Base-by-base conservation (phyloP, 2,797 vertebrate genomes). In the Ceryle rudis region DNA sequence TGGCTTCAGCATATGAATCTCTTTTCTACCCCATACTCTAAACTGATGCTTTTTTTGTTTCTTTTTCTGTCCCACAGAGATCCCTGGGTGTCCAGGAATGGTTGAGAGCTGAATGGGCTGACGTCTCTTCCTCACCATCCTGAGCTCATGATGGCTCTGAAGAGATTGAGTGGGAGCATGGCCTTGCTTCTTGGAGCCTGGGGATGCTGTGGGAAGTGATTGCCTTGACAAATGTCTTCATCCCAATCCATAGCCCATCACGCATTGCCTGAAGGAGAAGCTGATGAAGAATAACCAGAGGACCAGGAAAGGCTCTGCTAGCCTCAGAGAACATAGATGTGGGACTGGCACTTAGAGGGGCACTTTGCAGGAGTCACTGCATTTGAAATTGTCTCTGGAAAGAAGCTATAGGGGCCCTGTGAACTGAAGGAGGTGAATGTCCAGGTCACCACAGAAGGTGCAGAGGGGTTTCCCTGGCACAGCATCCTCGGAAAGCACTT, bases 41-140 rank as follows among this genome's bases (percentile, higher is more conserved):
- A 92, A 73, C 71, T 94, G 66, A 96, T 8, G 16, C 4, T 2
- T 17, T 49, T 57, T 66, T 64, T 16, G 5, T 64, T 79, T 52
- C 22, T 74, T 33, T 74, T 21, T 93, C 28, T 58, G 6, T 31
- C 37, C 28, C 26, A 41, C 88, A 97, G 97, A 97, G 82, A 97
- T 97, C 86, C 97, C 97, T 77, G 93, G 94, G 3, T 97, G 96
- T 22, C 95, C 97, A 89, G 96, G 97, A 96, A 96, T 95, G 95
- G 96, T 97, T 25, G 91, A 97, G 92, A 97, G 97, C 67, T 97
- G 97, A 97, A 54, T 3, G 70, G 15, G 8, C 41, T 37, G 57
- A 46, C 14, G 20, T 71, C 57, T 90, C 44, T 86, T 96, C 86
- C 90, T 97, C 91, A 75, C 29, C 86, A 58, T 31, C 49, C 90